A percentile compares a stretch with the other conserved stretches of the same genome.
phyloP scores from a whole-genome alignment of 1,140 invertebrate genomes.

The Nomia melanderi region DNA sequence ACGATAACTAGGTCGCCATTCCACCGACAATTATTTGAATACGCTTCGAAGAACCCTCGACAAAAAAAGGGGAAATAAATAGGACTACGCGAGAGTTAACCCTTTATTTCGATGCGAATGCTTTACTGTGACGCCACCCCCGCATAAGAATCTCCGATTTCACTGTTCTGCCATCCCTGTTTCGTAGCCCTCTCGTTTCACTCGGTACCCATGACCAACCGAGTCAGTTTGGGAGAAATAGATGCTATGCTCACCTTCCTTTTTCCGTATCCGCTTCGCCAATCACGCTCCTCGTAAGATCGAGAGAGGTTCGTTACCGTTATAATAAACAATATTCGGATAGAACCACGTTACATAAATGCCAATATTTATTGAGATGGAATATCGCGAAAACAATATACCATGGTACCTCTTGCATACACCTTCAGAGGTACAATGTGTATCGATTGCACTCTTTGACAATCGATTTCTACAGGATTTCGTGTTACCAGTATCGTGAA shows the following conservation, averaged over 20 bases:
- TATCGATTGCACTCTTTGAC: no score
- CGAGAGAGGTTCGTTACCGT: background rate
- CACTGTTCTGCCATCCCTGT: background rate
- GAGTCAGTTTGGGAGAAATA: slow-evolving; percentile 8
- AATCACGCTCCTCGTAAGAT: background rate
- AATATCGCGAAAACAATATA: no score
- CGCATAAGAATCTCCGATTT: background rate
- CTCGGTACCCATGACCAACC: background rate
- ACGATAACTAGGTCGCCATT: slow-evolving; percentile 14
- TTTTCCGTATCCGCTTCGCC: background rate
- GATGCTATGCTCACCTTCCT: background rate
- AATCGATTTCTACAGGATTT: no score
- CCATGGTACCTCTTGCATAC: no score
- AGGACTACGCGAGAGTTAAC: slow-evolving; percentile 6
- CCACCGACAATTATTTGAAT: slow-evolving; percentile 18
- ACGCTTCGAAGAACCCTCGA: background rate
- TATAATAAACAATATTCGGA: no score
- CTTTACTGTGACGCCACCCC: slow-evolving; percentile 1
- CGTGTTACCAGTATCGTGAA: no score
- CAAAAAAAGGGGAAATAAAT: background rate
- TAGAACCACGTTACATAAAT: no score
- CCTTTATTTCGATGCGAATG: slow-evolving; percentile 19
- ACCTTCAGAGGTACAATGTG: no score
- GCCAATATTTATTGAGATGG: no score
- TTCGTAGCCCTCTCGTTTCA: no score